Base-by-base conservation (phyloP, 2,113 vertebrate species). In the Telmatochromis sp. region DNA sequence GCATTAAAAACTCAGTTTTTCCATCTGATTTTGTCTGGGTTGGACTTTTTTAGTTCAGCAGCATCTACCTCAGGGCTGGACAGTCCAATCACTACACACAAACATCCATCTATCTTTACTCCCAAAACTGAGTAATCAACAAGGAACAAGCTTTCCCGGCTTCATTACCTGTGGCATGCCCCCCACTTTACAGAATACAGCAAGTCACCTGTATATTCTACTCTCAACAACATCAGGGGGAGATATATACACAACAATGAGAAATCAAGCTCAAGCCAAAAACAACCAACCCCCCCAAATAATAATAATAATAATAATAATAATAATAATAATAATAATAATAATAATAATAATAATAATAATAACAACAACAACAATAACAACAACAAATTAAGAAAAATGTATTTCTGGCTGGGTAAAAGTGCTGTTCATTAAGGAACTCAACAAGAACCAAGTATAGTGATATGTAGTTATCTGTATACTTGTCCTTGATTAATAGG, bases 91-190 rank as follows among this genome's bases (percentile, higher is more conserved):
- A 91, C 26, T 42, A 90, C 80, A 90, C 40, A 79, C 60, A 93
- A 49, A 93, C 87, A 89, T 82, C 55, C 63, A 91, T 58, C 57
- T 42, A 19, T 63, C 33, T 68, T 47, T 86, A 87, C 70, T 82
- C 80, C 79, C 70, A 91, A 73, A 73, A 23, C 68, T 73, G 68
- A 45, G 21, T 45, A 73, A 73, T 15, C 89, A 83, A 65, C 87
- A 83, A 87, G 51, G 85, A 82, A 88, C 70, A 58, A n/a, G 47
- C 65, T 79, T 78, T n/a, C 75, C 80, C 28, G 19, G 73, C 42
- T 68, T 75, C 35, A 82, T 85, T 75, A 87, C 81, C 81, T 26
- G 68, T 80, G 63, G 91, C 92, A 94, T 93, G 90, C 91, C 88
- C 88, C 87, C 81, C 81, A 86, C 89, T 85, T 65, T n/a, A 85